Evolutionary conservation across 2,888 invertebrate genomes (phyloP), one percentile per base, ranked within the genome.

Genomic region (Leucophora obtusa): DNA sequence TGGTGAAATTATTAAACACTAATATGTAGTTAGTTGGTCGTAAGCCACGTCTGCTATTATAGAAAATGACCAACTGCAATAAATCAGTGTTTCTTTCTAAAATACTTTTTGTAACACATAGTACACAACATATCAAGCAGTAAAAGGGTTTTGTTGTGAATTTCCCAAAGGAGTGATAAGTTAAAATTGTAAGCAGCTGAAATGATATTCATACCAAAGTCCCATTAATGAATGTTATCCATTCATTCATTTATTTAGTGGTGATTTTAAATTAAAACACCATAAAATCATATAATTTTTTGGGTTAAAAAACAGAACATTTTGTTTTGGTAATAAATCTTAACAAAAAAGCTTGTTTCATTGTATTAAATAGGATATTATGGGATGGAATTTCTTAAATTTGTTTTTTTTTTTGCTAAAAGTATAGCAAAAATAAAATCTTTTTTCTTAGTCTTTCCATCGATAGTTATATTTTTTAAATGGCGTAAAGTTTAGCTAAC

Each of bases 111-210:
- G 4, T 33, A 15, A 14, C 14, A 54, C 53, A 43, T 15, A 15
- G 28, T 18, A 53, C 21, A 47, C 15, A 24, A 38, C 47, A 82
- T 60, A 81, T 77, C 70, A 58, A 79, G 76, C n/a, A 47, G 65
- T 72, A 59, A 83, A 84, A 83, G 84, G 84, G 79, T 79, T 83
- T 82, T 15, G 60, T 58, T 62, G 28, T 72, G 83, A 84, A 88
- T 88, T 88, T 88, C 88, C 88, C 88, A 86, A 85, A 84, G 88
- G 88, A 85, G 88, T 88, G 88, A 88, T 88, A 88, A 88, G 87
- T 88, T 88, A 88, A 87, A 88, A 87, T 86, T 87, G 86, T 86
- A 83, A 83, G 75, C 82, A 82, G 74, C 78, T 81, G 82, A 76
- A 80, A 56, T 81, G 24, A 75, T 66, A 76, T 68, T 70, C 63